Percentiles rank a stretch among this genome's conserved stretches.
These are phyloP conservation scores for Antechinus flavipes DNA, from an alignment of 2,113 vertebrate species.

Conservation along the genomic window DNA sequence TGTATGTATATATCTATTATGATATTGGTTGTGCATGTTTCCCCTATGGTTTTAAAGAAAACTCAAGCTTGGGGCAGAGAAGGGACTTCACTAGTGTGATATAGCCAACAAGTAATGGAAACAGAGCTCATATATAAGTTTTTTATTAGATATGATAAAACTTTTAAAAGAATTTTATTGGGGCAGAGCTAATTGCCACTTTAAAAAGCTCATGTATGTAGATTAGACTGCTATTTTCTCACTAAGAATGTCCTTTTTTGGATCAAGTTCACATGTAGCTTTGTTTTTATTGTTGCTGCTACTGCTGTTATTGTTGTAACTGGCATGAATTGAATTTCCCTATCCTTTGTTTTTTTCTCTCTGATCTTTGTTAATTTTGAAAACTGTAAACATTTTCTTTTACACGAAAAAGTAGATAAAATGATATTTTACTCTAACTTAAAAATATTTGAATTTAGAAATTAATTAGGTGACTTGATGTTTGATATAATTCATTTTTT, in stretches of 20 bases:
- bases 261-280: not conserved
- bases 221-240: not conserved
- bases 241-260: not conserved
- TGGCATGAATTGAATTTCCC: not conserved
- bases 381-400: not conserved
- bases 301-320: rapidly evolving
- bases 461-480: not conserved
- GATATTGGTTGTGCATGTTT: not conserved
- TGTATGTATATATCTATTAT: not conserved
- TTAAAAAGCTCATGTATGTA: not conserved
- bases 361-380: not conserved
- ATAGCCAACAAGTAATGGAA: not conserved
- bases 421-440: not conserved
- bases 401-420: not conserved
- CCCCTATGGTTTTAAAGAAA: not conserved
- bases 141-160: not conserved
- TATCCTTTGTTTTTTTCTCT: not conserved
- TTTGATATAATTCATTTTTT: not conserved
- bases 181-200: not conserved
- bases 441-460: not conserved
- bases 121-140: not conserved
- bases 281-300: not conserved
- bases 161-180: not conserved
- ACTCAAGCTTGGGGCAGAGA: not conserved
- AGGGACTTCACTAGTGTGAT: not conserved